Base-by-base conservation (phyloP, 2,888 invertebrate species). In the Steinernema scapterisci region DNA sequence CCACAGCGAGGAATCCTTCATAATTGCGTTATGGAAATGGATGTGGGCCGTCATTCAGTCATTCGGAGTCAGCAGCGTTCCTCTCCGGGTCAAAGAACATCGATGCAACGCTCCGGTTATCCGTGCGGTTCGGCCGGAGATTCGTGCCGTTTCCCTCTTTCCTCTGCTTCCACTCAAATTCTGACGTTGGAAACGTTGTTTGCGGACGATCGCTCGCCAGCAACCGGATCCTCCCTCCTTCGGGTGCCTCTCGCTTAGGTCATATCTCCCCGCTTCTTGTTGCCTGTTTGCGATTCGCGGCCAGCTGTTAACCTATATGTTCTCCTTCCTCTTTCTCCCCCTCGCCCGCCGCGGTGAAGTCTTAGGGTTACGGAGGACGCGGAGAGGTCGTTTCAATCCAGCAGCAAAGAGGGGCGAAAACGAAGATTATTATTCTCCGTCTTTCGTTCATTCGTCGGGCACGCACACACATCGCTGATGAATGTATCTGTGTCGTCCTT, bases 271-370 rank as follows among this genome's bases (percentile, higher is more conserved):
- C 11, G 31, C 63, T 27, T 27, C 63, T 63, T 63, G 27, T 25
- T 63, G 63, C 63, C 63, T 63, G 63, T 63, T 63, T 63, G 63
- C 63, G 38, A 38, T 63, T 16, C 27, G 63, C 27, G 25, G 63
- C 63, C 63, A 63, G 63, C 63, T 63, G 63, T 63, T 63, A 63
- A 63, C 63, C 63, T 63, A 63, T 63, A 63, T 63, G 63, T 7
- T 63, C 31, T 38, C 54, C 19, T 25, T 54, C 25, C 38, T 38
- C 38, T 21, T 25, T 31, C 48, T 48, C 48, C 13, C 38, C 38
- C 38, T 38, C 38, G 38, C 38, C 38, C 63, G 63, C 23, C 25
- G 63, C 27, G 38, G 25, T 16, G 63, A 31, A 63, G 63, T 63
- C 63, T 63, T 31, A 63, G 63, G 38, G 63, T 27, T 63, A 63